Conservation (phyloP, 2,113 vertebrate genomes). For the Scomber scombrus region DNA sequence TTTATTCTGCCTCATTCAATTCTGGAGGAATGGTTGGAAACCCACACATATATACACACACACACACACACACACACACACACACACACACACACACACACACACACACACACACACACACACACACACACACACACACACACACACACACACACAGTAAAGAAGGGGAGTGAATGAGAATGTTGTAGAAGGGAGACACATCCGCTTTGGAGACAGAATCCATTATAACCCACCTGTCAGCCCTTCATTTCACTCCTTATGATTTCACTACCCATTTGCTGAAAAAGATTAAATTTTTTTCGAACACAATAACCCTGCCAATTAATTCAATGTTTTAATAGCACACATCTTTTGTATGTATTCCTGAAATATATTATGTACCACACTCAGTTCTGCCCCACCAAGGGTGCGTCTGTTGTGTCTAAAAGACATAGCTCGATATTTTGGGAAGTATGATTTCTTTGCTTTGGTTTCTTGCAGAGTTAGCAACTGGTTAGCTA, state of each 20-base stretch:
- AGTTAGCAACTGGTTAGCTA: constrained; percentile 4
- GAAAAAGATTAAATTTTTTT: constrained; percentile 65
- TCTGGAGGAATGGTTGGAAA: constrained; percentile 51
- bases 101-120: constrained; percentile 1
- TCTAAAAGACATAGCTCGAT: background rate
- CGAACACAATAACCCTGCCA: constrained; percentile 68
- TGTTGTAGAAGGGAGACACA: constrained; percentile 46
- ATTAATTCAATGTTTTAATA: constrained; percentile 70
- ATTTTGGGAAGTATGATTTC: background rate
- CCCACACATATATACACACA: constrained; percentile 2
- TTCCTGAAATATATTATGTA: constrained; percentile 49
- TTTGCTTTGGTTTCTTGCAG: background rate
- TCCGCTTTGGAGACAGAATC: constrained; percentile 73
- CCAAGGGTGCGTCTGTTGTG: background rate
- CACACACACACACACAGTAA: background rate
- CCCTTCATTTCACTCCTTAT: constrained; percentile 71
- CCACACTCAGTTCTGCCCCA: background rate
- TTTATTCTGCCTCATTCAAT: constrained; percentile 79
- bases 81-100: background rate
- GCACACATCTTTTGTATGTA: constrained; percentile 46
- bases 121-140: constrained; percentile 7
- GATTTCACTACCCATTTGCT: constrained; percentile 68
- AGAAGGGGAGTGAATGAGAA: constrained; percentile 38
- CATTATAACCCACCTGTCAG: constrained; percentile 78
- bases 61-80: constrained; percentile 6